Evolutionary conservation across 1,140 invertebrate genomes (phyloP), one percentile per base, ranked within the genome.

Genomic region (Acromyrmex heyeri): DNA sequence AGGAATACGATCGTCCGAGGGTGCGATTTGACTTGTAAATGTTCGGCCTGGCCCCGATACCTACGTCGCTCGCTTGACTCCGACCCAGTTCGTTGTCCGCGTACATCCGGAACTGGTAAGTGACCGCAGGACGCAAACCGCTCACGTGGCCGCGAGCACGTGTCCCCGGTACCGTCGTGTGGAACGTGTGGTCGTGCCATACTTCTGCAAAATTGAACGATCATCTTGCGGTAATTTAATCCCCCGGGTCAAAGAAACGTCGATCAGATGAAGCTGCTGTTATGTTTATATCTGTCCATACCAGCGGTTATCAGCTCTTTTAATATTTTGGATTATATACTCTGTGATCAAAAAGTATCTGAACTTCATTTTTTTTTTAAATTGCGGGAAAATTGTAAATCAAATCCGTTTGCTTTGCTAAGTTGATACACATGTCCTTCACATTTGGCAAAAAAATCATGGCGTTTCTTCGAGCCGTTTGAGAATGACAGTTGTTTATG

Each of bases 41-140:
- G 62, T 65, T 48, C 44, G 76, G 61, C 14, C 50, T 70, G 34
- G 27, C 30, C 69, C 34, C 59, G 67, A 91, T 94, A 94, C 94
- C 96, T 57, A 97, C 96, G 92, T 98, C 97, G 89, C 98, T 98
- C 2, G 98, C 97, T 92, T 98, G 97, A 88, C 98, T 98, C 78
- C 97, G 96, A 3, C 98, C 98, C 62, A 99, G 95, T 85, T 97
- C 96, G 94, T 99, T 99, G 94, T 98, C 97, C 1, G 98, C 98
- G 89, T 98, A 97, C 88, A 99, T 97, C 88, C 98, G 96, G 85
- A 99, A 96, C 92, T 99, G 97, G 95, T 99, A 99, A n/a, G 97
- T 97, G 75, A 97, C 98, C 0, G 98, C 97, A 0, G 99, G 98
- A 76, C 97, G 97, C 2, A 99, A 95, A 89, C 97, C 97, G 87